Percentiles rank a stretch among this genome's conserved stretches.
Evolutionary conservation across 2,888 invertebrate genomes (phyloP).

Genomic region (Cheilosia vernalis): DNA sequence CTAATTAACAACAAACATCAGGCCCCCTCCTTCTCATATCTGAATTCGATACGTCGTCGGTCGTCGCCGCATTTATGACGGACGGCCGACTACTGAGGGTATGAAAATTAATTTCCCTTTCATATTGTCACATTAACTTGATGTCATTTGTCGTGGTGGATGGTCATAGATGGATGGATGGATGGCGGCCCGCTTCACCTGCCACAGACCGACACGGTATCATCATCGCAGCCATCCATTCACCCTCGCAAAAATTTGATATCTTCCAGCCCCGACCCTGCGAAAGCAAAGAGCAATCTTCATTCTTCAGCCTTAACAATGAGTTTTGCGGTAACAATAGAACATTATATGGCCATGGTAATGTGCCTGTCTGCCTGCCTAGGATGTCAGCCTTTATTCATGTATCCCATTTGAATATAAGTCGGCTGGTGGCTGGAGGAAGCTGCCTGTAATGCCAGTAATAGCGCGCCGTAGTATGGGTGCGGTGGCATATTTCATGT

Average conservation of each 20-base stretch:
- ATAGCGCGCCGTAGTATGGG: slow-evolving; percentile 8
- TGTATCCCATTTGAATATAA: slow-evolving; percentile 70
- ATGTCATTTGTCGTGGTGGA: slow-evolving; percentile 77
- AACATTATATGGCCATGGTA: slow-evolving; percentile 65
- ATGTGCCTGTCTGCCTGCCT: slow-evolving; percentile 28
- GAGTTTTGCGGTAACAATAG: slow-evolving; percentile 71
- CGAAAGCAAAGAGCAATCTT: slow-evolving; percentile 70
- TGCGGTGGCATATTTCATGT: slow-evolving; percentile 66
- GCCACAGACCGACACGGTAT: slow-evolving; percentile 41
- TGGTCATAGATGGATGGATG: slow-evolving; percentile 50
- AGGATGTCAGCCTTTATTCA: slow-evolving; percentile 50
- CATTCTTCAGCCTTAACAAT: slow-evolving; percentile 73
- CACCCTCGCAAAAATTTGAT: slow-evolving; percentile 64
- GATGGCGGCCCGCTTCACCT: slow-evolving; percentile 65
- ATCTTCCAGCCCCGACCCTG: slow-evolving; percentile 41
- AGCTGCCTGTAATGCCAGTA: slow-evolving; percentile 9
- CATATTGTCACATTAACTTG: slow-evolving; percentile 76
- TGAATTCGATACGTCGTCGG: slow-evolving; percentile 62
- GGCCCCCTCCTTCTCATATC: slow-evolving; percentile 35
- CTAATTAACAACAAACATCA: slow-evolving; percentile 71
- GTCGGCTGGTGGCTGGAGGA: slow-evolving; percentile 9
- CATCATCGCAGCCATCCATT: slow-evolving; percentile 23
- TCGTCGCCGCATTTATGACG: slow-evolving; percentile 52
- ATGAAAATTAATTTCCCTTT: slow-evolving; percentile 73
- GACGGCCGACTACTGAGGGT: slow-evolving; percentile 26